Evolutionary conservation across 2,797 vertebrate species (phyloP).

Genomic region (Enteromius anoplus): DNA sequence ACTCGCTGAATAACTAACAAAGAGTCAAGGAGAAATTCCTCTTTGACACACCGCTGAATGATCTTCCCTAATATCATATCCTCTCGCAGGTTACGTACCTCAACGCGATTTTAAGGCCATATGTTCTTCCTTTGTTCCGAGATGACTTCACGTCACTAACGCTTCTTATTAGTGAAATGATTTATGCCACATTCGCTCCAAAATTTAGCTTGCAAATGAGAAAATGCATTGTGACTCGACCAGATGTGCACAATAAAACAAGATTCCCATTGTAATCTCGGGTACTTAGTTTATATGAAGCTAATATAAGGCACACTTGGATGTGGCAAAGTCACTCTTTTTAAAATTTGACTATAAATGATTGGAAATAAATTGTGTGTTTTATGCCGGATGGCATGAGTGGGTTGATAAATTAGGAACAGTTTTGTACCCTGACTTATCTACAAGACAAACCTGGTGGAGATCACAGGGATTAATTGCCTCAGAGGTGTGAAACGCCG

Average conservation of each 20-base stretch:
- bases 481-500: conserved; percentile 99
- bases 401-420: conserved; percentile 99
- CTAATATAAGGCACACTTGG: conserved; percentile 97
- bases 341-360: conserved; percentile 99
- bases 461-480: conserved; percentile 99
- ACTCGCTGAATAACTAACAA: conserved; percentile 49
- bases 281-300: conserved; percentile 99
- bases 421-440: conserved; percentile 99
- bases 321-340: conserved; percentile 99
- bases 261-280: conserved; percentile 99
- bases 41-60: conserved; percentile 76
- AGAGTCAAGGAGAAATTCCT: conserved; percentile 74
- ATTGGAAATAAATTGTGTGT: conserved; percentile 99
- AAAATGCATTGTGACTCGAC: conserved; percentile 99
- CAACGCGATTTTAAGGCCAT: conserved; percentile 94
- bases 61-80: conserved; percentile 64
- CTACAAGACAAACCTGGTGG: conserved; percentile 99
- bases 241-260: conserved; percentile 99
- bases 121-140: conserved; percentile 99
- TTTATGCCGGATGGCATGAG: conserved; percentile 99
- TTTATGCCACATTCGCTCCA: conserved; percentile 99
- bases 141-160: conserved; percentile 99
- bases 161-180: conserved; percentile 99
- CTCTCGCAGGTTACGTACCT: conserved; percentile 82
- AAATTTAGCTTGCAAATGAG: conserved; percentile 99